Evolutionary conservation across 2,113 vertebrate genomes (phyloP).

Genomic region (Cygnus buccinator): DNA sequence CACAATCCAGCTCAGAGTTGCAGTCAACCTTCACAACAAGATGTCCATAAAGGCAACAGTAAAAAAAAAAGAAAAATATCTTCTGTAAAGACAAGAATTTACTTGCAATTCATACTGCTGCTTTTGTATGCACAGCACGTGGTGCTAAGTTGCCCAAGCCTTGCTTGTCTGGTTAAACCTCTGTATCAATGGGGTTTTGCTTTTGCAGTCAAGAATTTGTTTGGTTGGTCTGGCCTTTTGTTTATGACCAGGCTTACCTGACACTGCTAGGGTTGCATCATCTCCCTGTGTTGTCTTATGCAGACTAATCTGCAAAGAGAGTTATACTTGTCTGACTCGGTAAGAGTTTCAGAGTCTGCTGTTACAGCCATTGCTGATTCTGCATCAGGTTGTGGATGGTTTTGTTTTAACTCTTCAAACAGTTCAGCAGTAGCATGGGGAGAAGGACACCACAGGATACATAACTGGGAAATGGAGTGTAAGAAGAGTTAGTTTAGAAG

Average conservation of each 20-base stretch:
- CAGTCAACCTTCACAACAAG: background rate
- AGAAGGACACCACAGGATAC: constrained; percentile 95
- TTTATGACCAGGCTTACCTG: background rate
- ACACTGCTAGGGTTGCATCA: background rate
- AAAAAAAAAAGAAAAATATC: background rate
- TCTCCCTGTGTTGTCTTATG: no score
- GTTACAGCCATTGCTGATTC: constrained; percentile 85
- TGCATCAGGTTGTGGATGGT: constrained; percentile 83
- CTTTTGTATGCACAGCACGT: no score
- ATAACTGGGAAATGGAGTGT: constrained; percentile 93
- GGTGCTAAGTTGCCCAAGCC: background rate
- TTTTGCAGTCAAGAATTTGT: background rate
- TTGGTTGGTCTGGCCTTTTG: no score
- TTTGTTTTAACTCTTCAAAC: constrained; percentile 90
- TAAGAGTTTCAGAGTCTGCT: constrained; percentile 85
- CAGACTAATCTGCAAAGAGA: constrained; percentile 29
- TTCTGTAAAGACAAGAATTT: background rate
- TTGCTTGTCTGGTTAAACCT: background rate
- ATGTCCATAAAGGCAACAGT: background rate
- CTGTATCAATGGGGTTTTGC: background rate
- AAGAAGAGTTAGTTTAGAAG: constrained; percentile 91
- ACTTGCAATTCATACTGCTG: background rate
- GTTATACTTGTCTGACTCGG: constrained; percentile 88
- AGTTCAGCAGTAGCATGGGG: constrained; percentile 90
- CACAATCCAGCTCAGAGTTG: background rate